phyloP scores from a whole-genome alignment of 2,113 vertebrate species.

The Mastomys natalensis region DNA sequence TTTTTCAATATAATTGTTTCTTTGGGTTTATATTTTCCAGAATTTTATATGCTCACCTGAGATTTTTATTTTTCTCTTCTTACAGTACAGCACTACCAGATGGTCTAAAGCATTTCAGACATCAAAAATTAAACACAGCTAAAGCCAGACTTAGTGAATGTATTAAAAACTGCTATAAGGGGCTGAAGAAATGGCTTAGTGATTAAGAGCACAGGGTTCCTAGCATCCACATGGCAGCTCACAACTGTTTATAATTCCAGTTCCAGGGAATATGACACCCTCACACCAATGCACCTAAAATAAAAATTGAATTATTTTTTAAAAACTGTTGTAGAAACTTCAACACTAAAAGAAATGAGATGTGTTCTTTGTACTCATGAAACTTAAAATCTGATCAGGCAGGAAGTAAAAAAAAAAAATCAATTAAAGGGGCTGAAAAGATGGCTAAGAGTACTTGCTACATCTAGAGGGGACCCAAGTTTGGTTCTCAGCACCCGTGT shows the following conservation, averaged over 20 bases:
- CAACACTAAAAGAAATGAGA: background rate
- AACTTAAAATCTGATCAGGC: constrained; percentile 26
- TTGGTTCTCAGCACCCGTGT: background rate
- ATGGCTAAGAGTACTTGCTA: background rate
- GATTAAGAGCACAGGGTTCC: too few relatives aligned
- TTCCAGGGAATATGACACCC: too few relatives aligned
- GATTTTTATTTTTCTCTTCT: background rate
- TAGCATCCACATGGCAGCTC: too few relatives aligned
- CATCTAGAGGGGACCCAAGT: background rate
- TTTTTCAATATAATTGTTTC: background rate
- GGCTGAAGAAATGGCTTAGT: too few relatives aligned
- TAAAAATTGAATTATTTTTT: too few relatives aligned
- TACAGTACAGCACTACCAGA: background rate
- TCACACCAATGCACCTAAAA: too few relatives aligned
- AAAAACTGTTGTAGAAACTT: constrained; percentile 6
- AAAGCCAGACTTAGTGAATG: constrained; percentile 28
- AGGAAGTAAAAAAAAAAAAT: background rate
- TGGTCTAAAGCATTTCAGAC: background rate
- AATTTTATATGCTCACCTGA: background rate
- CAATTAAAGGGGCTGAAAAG: background rate
- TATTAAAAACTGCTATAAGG: constrained; percentile 13
- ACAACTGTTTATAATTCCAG: too few relatives aligned
- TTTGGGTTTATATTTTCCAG: background rate
- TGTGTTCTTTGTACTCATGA: background rate
- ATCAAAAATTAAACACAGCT: background rate